phyloP scores from a whole-genome alignment of 2,797 vertebrate species.

The Champsocephalus gunnari region DNA sequence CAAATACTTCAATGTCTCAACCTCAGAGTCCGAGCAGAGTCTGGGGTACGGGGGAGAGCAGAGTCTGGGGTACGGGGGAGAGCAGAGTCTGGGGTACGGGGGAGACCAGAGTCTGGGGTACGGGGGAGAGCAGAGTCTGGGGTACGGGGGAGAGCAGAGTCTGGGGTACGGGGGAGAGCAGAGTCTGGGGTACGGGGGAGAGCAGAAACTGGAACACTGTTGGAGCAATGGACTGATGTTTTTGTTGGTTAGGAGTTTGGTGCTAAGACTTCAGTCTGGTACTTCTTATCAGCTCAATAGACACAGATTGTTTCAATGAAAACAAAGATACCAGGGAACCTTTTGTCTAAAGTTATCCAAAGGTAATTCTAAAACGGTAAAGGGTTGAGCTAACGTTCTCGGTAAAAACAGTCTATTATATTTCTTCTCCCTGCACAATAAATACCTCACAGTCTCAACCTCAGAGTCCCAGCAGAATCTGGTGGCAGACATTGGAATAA shows the following conservation, averaged over 20 bases:
- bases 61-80: no score
- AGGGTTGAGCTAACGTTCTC: not conserved
- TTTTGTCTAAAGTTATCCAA: conserved; percentile 2
- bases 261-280: not conserved
- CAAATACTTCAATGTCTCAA: no score
- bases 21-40: no score
- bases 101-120: no score
- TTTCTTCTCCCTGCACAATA: conserved; percentile 28
- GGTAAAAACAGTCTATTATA: conserved; percentile 21
- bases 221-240: not conserved
- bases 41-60: no score
- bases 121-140: no score
- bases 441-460: conserved; percentile 26
- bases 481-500: conserved; percentile 43
- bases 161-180: no score
- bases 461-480: conserved; percentile 33
- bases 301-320: conserved; percentile 8
- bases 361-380: conserved; percentile 1
- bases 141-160: no score
- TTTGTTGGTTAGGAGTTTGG: not conserved
- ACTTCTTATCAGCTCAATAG: not conserved
- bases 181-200: no score
- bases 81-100: no score
- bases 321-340: conserved; percentile 4
- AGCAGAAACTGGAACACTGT: no score